phyloP scores from a whole-genome alignment of 1,140 invertebrate species.

The Archivesica marissinica region DNA sequence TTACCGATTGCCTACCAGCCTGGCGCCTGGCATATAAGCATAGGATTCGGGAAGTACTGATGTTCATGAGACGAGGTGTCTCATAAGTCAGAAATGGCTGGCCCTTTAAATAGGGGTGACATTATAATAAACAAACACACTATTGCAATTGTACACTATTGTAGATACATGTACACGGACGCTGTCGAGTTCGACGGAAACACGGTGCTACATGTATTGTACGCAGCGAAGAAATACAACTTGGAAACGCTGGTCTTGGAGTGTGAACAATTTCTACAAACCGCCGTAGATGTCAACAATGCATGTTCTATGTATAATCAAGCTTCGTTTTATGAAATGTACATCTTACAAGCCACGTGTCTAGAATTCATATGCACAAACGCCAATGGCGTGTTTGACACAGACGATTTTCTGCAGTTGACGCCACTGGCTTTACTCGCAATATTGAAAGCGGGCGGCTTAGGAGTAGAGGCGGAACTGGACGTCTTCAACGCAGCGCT shows the following conservation, averaged over 20 bases:
- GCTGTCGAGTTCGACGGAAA: slow-evolving; percentile 56
- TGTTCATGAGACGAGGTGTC: too few species aligned
- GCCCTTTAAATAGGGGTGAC: too few species aligned
- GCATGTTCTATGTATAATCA: slow-evolving; percentile 56
- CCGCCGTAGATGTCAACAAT: slow-evolving; percentile 40
- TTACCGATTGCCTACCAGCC: too few species aligned
- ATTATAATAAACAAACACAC: too few species aligned
- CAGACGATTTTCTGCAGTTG: slow-evolving; percentile 52
- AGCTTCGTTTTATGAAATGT: slow-evolving; percentile 53
- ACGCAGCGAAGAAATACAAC: slow-evolving; percentile 56
- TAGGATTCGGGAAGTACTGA: too few species aligned
- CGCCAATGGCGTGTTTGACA: slow-evolving; percentile 52
- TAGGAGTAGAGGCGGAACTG: slow-evolving; percentile 55
- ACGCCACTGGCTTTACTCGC: slow-evolving; percentile 14
- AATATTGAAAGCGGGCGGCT: slow-evolving; percentile 28
- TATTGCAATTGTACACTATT: too few species aligned
- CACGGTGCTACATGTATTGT: slow-evolving; percentile 42
- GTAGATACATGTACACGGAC: slow-evolving; percentile 60
- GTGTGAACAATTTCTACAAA: slow-evolving; percentile 42
- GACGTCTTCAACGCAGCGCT: slow-evolving; percentile 55
- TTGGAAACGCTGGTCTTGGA: slow-evolving; percentile 17
- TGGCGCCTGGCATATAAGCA: too few species aligned
- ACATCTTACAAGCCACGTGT: slow-evolving; percentile 35
- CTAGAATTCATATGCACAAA: slow-evolving; percentile 59
- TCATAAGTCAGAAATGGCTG: too few species aligned